Conservation (phyloP, 2,888 invertebrate genomes). For the Molorchus minor region DNA sequence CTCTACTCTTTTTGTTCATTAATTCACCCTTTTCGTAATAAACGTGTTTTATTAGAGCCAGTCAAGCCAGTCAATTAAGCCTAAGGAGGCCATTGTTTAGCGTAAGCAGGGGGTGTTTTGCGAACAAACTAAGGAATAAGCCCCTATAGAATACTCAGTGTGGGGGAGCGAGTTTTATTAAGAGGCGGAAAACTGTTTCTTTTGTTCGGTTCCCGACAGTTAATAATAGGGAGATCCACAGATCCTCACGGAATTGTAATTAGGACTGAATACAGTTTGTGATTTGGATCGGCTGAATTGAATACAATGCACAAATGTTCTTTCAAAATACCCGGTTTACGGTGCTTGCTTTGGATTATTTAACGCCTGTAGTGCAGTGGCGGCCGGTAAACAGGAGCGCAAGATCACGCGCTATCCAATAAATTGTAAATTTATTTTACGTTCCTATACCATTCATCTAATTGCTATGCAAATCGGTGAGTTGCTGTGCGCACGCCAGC, state of each 20-base stretch:
- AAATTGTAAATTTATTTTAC: no score
- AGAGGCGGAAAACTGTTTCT: slow-evolving; percentile 25
- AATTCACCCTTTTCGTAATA: slow-evolving; percentile 25
- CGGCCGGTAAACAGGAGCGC: no score
- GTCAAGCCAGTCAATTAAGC: slow-evolving; percentile 24
- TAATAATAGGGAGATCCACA: slow-evolving; percentile 19
- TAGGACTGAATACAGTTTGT: slow-evolving; percentile 4
- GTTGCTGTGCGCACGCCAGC: no score
- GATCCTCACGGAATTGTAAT: slow-evolving; percentile 17
- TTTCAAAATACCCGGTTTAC: no score
- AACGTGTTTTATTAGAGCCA: slow-evolving; percentile 24
- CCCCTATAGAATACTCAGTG: slow-evolving; percentile 17
- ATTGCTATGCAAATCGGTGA: no score
- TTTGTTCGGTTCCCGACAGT: slow-evolving; percentile 17
- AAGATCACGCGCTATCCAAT: no score
- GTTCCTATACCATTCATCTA: no score
- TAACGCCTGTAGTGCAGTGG: no score
- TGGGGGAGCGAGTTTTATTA: slow-evolving; percentile 23
- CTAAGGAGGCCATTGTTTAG: slow-evolving; percentile 31
- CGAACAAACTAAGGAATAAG: slow-evolving; percentile 32
- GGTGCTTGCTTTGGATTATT: no score
- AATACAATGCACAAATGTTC: no score
- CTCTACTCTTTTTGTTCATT: slow-evolving; percentile 17
- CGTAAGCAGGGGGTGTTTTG: slow-evolving; percentile 27
- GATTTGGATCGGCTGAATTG: slow-evolving; percentile 2